Evolutionary conservation across 2,113 vertebrate genomes (phyloP).

Genomic region (Syngnathoides biaculeatus): DNA sequence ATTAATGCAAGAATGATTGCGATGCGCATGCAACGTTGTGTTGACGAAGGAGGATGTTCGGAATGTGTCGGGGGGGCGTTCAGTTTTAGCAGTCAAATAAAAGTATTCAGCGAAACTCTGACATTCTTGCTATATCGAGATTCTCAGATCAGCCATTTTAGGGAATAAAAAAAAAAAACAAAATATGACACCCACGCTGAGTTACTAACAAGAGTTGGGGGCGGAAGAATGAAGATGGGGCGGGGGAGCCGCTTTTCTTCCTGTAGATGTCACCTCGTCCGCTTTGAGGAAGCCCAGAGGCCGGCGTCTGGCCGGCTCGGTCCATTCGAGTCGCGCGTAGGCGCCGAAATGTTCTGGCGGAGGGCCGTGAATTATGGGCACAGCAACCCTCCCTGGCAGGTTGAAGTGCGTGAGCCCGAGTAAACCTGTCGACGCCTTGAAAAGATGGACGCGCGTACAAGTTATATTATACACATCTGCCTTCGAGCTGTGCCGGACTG

Average conservation of each 20-base stretch:
- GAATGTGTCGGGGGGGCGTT: background rate
- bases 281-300: conserved; percentile 21
- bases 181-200: conserved; percentile 51
- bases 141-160: conserved; percentile 47
- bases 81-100: conserved; percentile 9
- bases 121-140: conserved; percentile 34
- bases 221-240: conserved; percentile 2
- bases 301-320: conserved; percentile 9
- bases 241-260: conserved; percentile 17
- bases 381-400: background rate
- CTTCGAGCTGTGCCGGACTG: no score
- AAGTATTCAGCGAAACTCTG: conserved; percentile 31
- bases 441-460: background rate
- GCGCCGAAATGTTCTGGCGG: background rate
- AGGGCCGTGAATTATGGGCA: conserved; percentile 28
- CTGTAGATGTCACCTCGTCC: conserved; percentile 40
- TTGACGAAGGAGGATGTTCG: conserved; percentile 4
- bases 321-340: conserved; percentile 25
- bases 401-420: background rate
- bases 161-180: conserved; percentile 40
- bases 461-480: background rate
- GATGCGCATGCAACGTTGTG: background rate
- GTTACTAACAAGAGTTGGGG: conserved; percentile 15
- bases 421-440: background rate
- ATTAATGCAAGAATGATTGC: conserved; percentile 16